Evolutionary conservation across 2,113 vertebrate species (phyloP), one percentile per base, ranked within the genome.

Genomic region (Pavo muticus): DNA sequence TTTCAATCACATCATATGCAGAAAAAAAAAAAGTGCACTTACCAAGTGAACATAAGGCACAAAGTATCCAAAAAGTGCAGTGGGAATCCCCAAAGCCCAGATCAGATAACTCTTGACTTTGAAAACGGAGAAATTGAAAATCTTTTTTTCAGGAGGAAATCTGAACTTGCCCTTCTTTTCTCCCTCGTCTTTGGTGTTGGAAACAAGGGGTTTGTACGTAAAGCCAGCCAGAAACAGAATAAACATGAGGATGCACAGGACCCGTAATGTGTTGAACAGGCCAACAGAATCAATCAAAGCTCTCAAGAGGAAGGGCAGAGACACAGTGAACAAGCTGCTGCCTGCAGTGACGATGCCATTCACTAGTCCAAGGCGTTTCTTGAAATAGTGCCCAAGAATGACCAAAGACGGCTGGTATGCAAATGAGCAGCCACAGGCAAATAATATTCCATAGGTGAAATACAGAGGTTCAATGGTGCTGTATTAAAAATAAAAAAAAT

Each of bases 31-130:
- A 35, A 2, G 1, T 18, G 40, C 56, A 98, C 99, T 99, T 94
- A 99, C 99, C 98, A 99, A 97, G 92, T 99, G 99, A 95, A 99
- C 99, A 6, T 99, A 99, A 96, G 99, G 99, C 97, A 99, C 99
- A 84, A 99, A 99, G 95, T 99, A 99, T 78, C 99, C 99, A 63
- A 99, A 99, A 45, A 99, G 99, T 1, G 99, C 99, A 14, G 98
- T 97, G 2, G 99, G 99, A 73, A 99, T 98, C 14, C 99, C 99
- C 15, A 99, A 97, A 14, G 98, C 99, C 99, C 99, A 99, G 78
- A 99, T 99, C 17, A 98, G 97, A 85, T 99, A 99, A 68, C 98
- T 98, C 64, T 95, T 85, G 89, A 98, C 98, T 97, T 97, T 99
- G 98, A 99, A 99, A 98, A 99, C 98, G 3, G 98, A 98, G 94